Evolutionary conservation across 2,888 invertebrate species (phyloP).

Genomic region (Xestia ashworthii): DNA sequence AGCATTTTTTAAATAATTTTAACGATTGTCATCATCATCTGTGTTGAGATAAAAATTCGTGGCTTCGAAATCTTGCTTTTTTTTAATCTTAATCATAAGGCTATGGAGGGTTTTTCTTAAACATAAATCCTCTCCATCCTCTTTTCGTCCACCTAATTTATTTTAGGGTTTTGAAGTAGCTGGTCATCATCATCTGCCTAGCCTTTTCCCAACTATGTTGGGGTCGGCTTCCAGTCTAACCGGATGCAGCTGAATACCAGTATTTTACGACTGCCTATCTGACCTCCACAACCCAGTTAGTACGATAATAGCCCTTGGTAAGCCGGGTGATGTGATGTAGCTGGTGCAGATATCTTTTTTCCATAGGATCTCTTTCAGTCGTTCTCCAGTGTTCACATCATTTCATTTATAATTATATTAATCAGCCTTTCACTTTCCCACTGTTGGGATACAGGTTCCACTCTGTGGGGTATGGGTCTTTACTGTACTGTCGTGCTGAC

Average conservation of each 20-base stretch:
- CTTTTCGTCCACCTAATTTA: not conserved
- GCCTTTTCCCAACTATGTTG: too few species aligned
- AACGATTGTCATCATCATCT: constrained; percentile 1
- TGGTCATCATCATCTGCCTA: too few species aligned
- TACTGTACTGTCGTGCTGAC: not conserved
- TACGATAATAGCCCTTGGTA: too few species aligned
- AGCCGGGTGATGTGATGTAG: not conserved
- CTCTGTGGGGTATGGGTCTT: not conserved
- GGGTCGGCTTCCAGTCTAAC: too few species aligned
- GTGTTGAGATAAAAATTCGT: not conserved
- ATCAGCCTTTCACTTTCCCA: not conserved
- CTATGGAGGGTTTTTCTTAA: not conserved
- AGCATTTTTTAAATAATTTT: constrained; percentile 29
- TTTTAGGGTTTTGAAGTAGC: not conserved
- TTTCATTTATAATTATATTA: not conserved
- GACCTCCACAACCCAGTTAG: too few species aligned
- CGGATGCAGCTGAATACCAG: too few species aligned
- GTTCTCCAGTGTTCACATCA: not conserved
- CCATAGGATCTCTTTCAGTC: not conserved
- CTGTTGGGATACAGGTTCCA: not conserved
- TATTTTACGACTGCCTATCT: too few species aligned
- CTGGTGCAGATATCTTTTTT: not conserved
- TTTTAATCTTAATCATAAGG: not conserved
- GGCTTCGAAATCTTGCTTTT: not conserved
- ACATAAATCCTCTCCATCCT: not conserved